These are phyloP conservation scores for Phymanthus crucifer DNA, from an alignment of 92 coral and sea anemone genomes.

Conservation along the genomic window DNA sequence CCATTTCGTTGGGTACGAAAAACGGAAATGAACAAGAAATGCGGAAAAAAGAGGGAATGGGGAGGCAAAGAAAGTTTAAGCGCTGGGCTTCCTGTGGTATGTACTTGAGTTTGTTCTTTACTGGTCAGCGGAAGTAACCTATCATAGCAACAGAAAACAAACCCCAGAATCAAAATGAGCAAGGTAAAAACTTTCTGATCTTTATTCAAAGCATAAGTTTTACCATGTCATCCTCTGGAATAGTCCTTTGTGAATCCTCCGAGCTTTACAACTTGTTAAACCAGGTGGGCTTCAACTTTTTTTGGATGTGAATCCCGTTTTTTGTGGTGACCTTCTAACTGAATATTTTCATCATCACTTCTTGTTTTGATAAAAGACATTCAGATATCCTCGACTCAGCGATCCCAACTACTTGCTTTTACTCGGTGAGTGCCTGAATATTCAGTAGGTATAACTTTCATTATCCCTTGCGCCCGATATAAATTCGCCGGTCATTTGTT, in stretches of 20 bases:
- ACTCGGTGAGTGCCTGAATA: constrained; percentile 65
- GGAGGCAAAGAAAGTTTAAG: background rate
- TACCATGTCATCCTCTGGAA: constrained; percentile 77
- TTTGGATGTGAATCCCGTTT: background rate
- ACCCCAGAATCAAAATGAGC: constrained; percentile 15
- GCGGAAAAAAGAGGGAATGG: background rate
- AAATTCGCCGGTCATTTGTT: background rate
- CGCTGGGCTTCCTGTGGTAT: constrained; percentile 11
- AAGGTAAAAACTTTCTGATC: constrained; percentile 1
- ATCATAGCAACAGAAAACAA: constrained; percentile 77
- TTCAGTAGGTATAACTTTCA: background rate
- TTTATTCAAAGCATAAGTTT: background rate
- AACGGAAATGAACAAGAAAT: background rate
- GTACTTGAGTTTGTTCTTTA: background rate
- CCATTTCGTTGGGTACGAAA: too few species aligned
- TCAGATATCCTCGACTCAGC: constrained; percentile 77
- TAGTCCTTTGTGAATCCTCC: constrained; percentile 72
- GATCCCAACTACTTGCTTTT: constrained; percentile 91
- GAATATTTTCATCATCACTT: background rate
- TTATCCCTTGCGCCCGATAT: background rate
- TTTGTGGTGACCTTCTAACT: background rate
- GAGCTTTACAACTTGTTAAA: constrained; percentile 89
- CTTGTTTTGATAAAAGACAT: constrained; percentile 38
- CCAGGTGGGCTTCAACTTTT: constrained; percentile 51
- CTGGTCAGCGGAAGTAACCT: constrained; percentile 50